Evolutionary conservation across 2,797 vertebrate species (phyloP), one percentile per base, ranked within the genome.

Genomic region (Gadopsis bispinosus): DNA sequence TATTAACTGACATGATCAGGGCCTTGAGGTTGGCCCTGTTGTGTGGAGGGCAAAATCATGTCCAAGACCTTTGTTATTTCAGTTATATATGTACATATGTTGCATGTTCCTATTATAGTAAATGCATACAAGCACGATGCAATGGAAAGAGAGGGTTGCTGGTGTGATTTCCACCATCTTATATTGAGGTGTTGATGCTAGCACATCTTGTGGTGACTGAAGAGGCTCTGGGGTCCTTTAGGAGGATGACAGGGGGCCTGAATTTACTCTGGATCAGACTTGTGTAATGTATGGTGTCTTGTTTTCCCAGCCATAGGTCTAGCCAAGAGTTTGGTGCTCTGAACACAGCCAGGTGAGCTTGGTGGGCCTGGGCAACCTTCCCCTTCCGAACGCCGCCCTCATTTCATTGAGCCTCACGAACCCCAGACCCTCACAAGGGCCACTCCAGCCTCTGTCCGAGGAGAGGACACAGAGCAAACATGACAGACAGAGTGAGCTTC

Each of bases 401-500:
- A 33, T 47, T 69, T 54, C 22, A 35, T 7, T 47, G 58, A 82
- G 65, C 48, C 45, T 35, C 16, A 43, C 17, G 1, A 37, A 12
- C 48, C 60, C 26, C 47, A 66, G 31, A 69, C 26, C 13, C n/a
- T 2, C 60, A 58, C 17, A 9, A 39, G 11, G 17, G 51, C 33
- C 33, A 19, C 22, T 11, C 0, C 26, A 5, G 14, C 37, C 72
- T 71, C 22, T 20, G 43, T 33, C 33, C 5, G 70, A 68, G 70
- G 53, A 43, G 6, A 55, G 58, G 74, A 51, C 50, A 2, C 35
- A 53, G 6, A 68, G 53, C 79, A 75, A 76, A 84, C 89, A 99
- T 99, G 98, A 94, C 97, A 12, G 97, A 98, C 83, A 97, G 96
- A 87, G 89, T 83, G 78, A 91, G 74, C 41, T 94, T 95, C 50